Evolutionary conservation across 1,140 invertebrate genomes (phyloP).

Genomic region (Aphelenchoides avenae): DNA sequence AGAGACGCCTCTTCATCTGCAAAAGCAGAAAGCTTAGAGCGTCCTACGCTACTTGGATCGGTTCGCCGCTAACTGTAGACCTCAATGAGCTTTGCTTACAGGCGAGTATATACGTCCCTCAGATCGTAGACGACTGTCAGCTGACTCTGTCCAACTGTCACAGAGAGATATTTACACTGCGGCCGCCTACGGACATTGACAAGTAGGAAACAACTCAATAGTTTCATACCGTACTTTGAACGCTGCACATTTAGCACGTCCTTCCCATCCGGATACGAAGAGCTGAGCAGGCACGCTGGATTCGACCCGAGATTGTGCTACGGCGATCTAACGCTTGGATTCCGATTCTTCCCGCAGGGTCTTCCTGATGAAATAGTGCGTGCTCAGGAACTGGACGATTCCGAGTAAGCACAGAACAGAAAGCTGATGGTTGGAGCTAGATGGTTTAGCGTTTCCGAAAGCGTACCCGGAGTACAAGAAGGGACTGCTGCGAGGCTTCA

Average conservation of each 20-base stretch:
- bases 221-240: too few species aligned
- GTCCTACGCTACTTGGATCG: conserved; percentile 9
- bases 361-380: conserved; percentile 47
- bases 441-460: too few species aligned
- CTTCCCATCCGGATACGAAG: conserved; percentile 21
- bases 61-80: background rate
- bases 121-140: conserved; percentile 50
- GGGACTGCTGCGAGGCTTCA: too few species aligned
- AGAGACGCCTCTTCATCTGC: too few species aligned
- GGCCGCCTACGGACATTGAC: too few species aligned
- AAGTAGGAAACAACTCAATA: too few species aligned
- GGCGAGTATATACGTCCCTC: conserved; percentile 51
- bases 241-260: conserved; percentile 5
- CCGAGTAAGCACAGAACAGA: too few species aligned
- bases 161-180: conserved; percentile 49
- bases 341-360: conserved; percentile 63
- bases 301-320: conserved; percentile 83
- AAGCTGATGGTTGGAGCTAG: too few species aligned
- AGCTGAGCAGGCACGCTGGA: conserved; percentile 72
- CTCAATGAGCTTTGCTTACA: conserved; percentile 30
- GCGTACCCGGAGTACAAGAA: too few species aligned
- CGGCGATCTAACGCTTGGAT: conserved; percentile 79
- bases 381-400: too few species aligned
- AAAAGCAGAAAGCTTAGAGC: conserved; percentile 9
- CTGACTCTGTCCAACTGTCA: conserved; percentile 53